A percentile compares a stretch with the other conserved stretches of the same genome.
These are phyloP conservation scores for Hemistola chrysoprasaria DNA, from an alignment of 2,888 invertebrate species.

Conservation along the genomic window DNA sequence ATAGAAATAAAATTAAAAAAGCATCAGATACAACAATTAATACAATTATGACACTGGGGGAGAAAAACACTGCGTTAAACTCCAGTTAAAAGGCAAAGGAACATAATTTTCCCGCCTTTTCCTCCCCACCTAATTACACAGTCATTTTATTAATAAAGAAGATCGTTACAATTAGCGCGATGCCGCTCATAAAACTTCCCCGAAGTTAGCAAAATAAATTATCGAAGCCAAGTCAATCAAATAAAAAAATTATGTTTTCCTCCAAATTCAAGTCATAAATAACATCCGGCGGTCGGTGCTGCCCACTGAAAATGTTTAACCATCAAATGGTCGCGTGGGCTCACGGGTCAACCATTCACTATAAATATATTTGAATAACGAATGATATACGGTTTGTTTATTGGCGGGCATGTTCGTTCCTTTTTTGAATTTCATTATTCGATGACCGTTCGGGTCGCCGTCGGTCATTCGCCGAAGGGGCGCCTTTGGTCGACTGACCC, in stretches of 20 bases:
- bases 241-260: slow-evolving; percentile 38
- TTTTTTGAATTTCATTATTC: slow-evolving; percentile 75
- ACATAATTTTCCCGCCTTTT: slow-evolving; percentile 75
- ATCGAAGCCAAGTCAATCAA: slow-evolving; percentile 26
- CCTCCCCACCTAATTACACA: slow-evolving; percentile 75
- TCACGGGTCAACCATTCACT: slow-evolving; percentile 77
- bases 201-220: slow-evolving; percentile 25
- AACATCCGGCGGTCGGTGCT: slow-evolving; percentile 55
- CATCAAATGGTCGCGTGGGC: slow-evolving; percentile 78
- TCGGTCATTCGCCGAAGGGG: slow-evolving; percentile 61
- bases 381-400: slow-evolving; percentile 83
- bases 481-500: slow-evolving; percentile 62
- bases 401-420: slow-evolving; percentile 75
- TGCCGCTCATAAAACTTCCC: slow-evolving; percentile 30
- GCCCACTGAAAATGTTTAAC: slow-evolving; percentile 80
- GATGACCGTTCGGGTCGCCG: slow-evolving; percentile 71
- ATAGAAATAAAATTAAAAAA: slow-evolving; percentile 33
- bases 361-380: slow-evolving; percentile 76
- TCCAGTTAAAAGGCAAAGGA: slow-evolving; percentile 67
- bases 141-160: slow-evolving; percentile 75
- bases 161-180: slow-evolving; percentile 69
- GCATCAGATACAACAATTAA: slow-evolving; percentile 68
- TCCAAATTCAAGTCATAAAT: slow-evolving; percentile 71
- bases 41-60: slow-evolving; percentile 69
- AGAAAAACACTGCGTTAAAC: slow-evolving; percentile 66